Evolutionary conservation across 2,113 vertebrate species (phyloP).

Genomic region (Oncorhynchus kisutch): DNA sequence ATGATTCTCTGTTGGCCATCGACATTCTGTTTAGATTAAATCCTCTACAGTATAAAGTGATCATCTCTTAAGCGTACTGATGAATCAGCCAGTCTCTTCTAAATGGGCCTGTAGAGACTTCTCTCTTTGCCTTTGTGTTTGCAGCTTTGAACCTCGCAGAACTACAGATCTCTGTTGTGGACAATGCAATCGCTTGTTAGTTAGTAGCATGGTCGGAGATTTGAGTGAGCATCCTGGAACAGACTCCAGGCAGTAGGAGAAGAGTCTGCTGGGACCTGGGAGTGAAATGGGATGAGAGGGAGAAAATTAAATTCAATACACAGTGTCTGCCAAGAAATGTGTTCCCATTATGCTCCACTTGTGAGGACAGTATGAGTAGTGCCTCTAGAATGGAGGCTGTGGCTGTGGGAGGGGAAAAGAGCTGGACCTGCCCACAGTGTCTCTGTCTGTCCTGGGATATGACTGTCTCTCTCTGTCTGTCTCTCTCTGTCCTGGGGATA

Average conservation of each 20-base stretch:
- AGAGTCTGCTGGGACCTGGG: background rate
- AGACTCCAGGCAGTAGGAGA: background rate
- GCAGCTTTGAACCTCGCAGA: background rate
- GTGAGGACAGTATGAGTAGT: background rate
- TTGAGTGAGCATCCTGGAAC: constrained; percentile 18
- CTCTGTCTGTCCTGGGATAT: background rate
- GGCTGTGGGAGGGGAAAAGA: background rate
- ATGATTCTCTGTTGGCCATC: background rate
- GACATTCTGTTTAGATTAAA: constrained; percentile 7
- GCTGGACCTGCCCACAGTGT: background rate
- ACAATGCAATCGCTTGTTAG: constrained; percentile 11
- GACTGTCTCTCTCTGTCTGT: no score
- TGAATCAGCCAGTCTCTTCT: constrained; percentile 10
- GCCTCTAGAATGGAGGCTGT: no score
- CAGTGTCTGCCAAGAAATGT: background rate
- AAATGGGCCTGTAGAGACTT: background rate
- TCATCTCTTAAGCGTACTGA: background rate
- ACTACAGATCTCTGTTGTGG: constrained; percentile 14
- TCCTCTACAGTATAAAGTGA: background rate
- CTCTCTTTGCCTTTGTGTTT: background rate
- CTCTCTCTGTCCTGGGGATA: no score
- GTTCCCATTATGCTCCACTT: background rate
- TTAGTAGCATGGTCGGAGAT: background rate
- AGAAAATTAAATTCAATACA: background rate
- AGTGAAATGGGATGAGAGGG: background rate